A percentile compares a stretch with the other conserved stretches of the same genome.
phyloP scores from a whole-genome alignment of 2,888 invertebrate species.

The Sinodicranocentrus sp. region DNA sequence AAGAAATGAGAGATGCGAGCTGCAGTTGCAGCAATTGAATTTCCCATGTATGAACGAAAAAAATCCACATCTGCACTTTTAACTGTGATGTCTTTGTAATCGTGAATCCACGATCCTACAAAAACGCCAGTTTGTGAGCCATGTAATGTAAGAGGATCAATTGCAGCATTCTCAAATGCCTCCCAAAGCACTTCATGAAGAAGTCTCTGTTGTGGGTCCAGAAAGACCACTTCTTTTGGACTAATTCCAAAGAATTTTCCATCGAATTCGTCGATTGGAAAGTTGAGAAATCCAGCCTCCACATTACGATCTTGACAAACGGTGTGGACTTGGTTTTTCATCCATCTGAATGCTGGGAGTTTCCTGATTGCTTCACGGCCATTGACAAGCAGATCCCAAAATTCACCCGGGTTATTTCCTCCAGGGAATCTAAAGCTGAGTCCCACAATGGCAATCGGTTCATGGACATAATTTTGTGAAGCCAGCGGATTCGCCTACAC shows the following conservation, averaged over 20 bases:
- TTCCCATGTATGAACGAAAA: no score
- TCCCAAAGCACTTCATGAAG: slow-evolving; percentile 39
- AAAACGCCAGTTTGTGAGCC: slow-evolving; percentile 35
- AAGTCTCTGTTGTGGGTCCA: slow-evolving; percentile 48
- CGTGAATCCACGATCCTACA: slow-evolving; percentile 45
- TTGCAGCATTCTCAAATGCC: slow-evolving; percentile 27
- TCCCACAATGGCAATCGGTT: slow-evolving; percentile 40
- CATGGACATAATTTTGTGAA: background rate
- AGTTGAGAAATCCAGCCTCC: slow-evolving; percentile 23
- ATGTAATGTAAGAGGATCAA: slow-evolving; percentile 12
- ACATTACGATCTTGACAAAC: slow-evolving; percentile 1
- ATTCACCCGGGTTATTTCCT: slow-evolving; percentile 26
- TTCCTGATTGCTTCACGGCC: slow-evolving; percentile 24
- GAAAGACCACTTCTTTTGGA: slow-evolving; percentile 9
- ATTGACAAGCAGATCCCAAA: slow-evolving; percentile 30
- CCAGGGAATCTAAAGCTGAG: slow-evolving; percentile 38
- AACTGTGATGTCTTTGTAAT: slow-evolving; percentile 21
- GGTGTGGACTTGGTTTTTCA: background rate
- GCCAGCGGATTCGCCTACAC: no score
- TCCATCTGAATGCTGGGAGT: slow-evolving; percentile 24
- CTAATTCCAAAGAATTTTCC: no score
- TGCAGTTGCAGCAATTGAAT: no score
- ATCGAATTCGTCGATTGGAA: no score
- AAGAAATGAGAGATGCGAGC: no score
- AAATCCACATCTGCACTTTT: no score